phyloP scores from a whole-genome alignment of 1,140 invertebrate genomes.

The Anoplophora glabripennis region DNA sequence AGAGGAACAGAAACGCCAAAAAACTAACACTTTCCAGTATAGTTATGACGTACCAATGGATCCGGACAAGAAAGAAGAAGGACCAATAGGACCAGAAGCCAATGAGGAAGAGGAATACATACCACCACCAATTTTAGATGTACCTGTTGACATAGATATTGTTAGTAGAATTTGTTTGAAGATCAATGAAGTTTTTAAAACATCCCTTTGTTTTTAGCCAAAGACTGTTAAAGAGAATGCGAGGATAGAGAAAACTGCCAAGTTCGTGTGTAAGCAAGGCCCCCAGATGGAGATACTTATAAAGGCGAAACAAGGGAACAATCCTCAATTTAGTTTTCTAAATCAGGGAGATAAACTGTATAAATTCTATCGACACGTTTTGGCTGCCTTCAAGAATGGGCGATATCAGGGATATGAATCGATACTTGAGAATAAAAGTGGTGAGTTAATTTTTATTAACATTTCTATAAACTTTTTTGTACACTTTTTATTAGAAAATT shows the following conservation, averaged over 20 bases:
- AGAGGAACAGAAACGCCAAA: constrained; percentile 83
- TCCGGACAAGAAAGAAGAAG: constrained; percentile 31
- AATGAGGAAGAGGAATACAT: constrained; percentile 71
- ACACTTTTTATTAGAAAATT: not conserved
- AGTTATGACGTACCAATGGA: constrained; percentile 64
- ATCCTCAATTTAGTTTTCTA: constrained; percentile 91
- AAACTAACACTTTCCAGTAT: constrained; percentile 62
- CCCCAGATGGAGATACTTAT: constrained; percentile 98
- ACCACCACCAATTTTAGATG: constrained; percentile 64
- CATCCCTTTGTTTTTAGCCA: constrained; percentile 64
- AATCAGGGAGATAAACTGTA: constrained; percentile 81
- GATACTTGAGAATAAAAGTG: constrained; percentile 27
- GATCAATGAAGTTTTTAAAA: not conserved
- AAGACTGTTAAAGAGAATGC: constrained; percentile 86
- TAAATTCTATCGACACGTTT: constrained; percentile 86
- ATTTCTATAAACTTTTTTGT: not conserved
- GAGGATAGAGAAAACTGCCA: constrained; percentile 95
- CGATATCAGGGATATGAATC: constrained; percentile 56
- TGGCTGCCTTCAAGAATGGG: constrained; percentile 77
- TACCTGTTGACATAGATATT: constrained; percentile 70
- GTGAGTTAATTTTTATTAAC: constrained; percentile 22
- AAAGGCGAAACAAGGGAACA: constrained; percentile 93
- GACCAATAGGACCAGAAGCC: constrained; percentile 39
- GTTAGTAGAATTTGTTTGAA: constrained; percentile 52
- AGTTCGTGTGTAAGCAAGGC: constrained; percentile 90